A percentile compares a stretch with the other conserved stretches of the same genome.
Conservation (phyloP, 2,113 vertebrate species). For the Melanostigma gelatinosum region DNA sequence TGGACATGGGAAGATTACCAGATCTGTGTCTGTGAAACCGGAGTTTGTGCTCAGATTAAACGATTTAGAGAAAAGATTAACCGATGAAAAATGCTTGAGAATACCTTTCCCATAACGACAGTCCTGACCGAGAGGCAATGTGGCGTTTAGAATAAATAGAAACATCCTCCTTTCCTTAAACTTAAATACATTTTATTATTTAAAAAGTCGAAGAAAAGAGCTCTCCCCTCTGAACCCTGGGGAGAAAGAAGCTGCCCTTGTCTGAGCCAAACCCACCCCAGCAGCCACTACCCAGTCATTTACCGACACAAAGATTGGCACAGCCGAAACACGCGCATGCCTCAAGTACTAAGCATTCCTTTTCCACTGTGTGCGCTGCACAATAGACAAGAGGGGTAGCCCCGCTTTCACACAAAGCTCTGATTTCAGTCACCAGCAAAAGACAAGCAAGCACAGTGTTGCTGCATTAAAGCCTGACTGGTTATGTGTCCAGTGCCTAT, state of each 20-base stretch:
- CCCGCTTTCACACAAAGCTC: conserved; percentile 56
- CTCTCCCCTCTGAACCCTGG: conserved; percentile 1
- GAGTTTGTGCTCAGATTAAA: conserved; percentile 44
- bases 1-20: conserved; percentile 30
- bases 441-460: conserved; percentile 7
- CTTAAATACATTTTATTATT: neutral
- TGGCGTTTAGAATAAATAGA: neutral
- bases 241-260: conserved; percentile 2
- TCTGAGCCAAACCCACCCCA: conserved; percentile 25
- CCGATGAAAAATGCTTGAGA: conserved; percentile 10
- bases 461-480: conserved; percentile 23
- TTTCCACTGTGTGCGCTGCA: conserved; percentile 43
- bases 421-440: conserved; percentile 46
- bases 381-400: conserved; percentile 49
- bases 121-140: neutral
- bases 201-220: neutral
- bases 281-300: conserved; percentile 51
- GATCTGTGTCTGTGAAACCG: conserved; percentile 50
- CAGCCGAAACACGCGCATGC: conserved; percentile 41
- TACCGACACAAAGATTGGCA: conserved; percentile 44
- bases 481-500: neutral
- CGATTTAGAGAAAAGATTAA: conserved; percentile 45
- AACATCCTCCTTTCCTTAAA: neutral
- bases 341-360: conserved; percentile 60
- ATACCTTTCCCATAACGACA: conserved; percentile 6